Base-by-base conservation (phyloP, 2,888 invertebrate species). In the Melanostoma mellinum region DNA sequence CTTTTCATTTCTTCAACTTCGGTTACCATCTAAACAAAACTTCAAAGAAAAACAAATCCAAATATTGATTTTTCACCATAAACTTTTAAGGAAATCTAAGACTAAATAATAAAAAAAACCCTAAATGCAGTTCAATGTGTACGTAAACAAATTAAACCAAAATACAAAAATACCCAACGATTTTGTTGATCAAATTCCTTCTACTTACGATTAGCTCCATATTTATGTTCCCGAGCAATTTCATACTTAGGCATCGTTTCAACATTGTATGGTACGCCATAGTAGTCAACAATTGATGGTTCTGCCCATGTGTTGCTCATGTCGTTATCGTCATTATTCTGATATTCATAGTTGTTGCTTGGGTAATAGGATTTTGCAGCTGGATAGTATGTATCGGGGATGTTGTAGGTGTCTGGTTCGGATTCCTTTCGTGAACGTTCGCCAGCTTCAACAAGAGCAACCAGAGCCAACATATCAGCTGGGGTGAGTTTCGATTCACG, bases 401-500 rank as follows among this genome's bases (percentile, higher is more conserved):
- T 85, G 63, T 72, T 85, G 53, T 85, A 80, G 50, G 50, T 80
- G 42, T 90, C 90, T 44, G 86, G 87, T 20, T 90, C 90, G 33
- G 76, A 81, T 63, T 87, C 86, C 71, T 89, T 89, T 68, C 90
- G 89, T 4, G 91, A 89, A 4, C 91, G 88, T 85, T 90, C 90
- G 2, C 91, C 91, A 32, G 91, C 91, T 74, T 91, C 91, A 20
- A 91, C 90, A 8, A 91, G 85, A 10, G 91, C 91, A 20, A 91
- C 89, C 52, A 91, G 85, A 5, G 91, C 91, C 82, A 91, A 73
- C 90, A 91, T 90, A 87, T 91, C 91, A 55, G 91, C 91, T 10
- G 91, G 91, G 9, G 90, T 90, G 40, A 91, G 76, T 76, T 91
- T 90, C 46, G 90, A 90, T 76, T 91, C 91, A 32, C 91, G 89